Evolutionary conservation across 2,113 vertebrate species (phyloP), one percentile per base, ranked within the genome.

Genomic region (Dicentrarchus labrax): DNA sequence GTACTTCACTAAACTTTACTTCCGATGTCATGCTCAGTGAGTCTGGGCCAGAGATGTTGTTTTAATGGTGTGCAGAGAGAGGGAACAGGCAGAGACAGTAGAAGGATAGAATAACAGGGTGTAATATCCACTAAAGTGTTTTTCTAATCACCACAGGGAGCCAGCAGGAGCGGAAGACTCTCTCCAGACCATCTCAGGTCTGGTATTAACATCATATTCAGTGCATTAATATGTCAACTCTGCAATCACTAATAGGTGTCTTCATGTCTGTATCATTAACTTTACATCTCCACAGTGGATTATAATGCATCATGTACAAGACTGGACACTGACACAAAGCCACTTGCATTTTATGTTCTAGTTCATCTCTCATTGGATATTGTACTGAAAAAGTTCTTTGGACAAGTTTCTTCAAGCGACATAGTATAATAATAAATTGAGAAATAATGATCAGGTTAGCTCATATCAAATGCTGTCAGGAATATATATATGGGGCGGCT

Each of bases 121-220:
- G 77, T 91, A 91, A 93, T 91, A 90, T 92, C 84, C 88, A 93
- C 87, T 81, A 75, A 91, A 91, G 93, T 93, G 92, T 94, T 94
- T 94, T 91, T 87, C 83, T 91, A 93, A 89, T 90, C 89, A 84
- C 92, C 84, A 41, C 77, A 85, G 93, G 94, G 92, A 94, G 76
- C 22, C 81, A 45, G 60, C 69, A 72, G 80, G 71, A 84, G 80
- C 75, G 70, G 89, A 94, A 91, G 91, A 85, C 66, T 80, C 75
- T 83, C 86, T 82, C 76, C 64, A 88, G 88, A 85, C 70, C 64
- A 64, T 79, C 84, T 72, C 80, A 64, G 72, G 83, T 89, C 92
- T 92, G 92, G 78, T 86, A 85, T 90, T 78, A 88, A 87, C 83
- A 90, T 93, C 74, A 81, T n/a, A 60, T 86, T 77, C 64, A 73